A percentile compares a stretch with the other conserved stretches of the same genome.
phyloP scores from a whole-genome alignment of 2,797 vertebrate genomes.

The Spatula clypeata region DNA sequence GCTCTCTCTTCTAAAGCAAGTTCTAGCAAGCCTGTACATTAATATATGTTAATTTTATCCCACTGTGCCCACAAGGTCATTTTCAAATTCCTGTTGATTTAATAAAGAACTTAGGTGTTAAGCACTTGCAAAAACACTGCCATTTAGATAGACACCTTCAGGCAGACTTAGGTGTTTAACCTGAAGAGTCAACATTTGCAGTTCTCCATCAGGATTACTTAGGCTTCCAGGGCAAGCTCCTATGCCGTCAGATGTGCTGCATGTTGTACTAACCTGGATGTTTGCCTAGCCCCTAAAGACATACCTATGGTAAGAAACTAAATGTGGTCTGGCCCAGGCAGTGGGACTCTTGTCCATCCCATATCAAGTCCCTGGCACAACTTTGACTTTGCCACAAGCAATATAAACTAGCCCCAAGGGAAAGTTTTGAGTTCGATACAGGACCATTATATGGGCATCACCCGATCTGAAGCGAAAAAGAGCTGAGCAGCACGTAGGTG shows the following conservation, averaged over 20 bases:
- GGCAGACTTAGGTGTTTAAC: slow-evolving; percentile 19
- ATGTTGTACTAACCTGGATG: background rate
- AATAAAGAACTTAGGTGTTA: background rate
- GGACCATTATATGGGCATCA: background rate
- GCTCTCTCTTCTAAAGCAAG: background rate
- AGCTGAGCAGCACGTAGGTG: background rate
- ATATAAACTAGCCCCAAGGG: background rate
- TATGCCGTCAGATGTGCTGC: background rate
- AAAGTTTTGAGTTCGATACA: background rate
- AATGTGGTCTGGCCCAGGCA: background rate
- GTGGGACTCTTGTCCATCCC: background rate
- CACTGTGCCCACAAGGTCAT: background rate
- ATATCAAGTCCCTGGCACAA: background rate
- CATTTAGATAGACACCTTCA: background rate
- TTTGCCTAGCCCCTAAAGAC: background rate
- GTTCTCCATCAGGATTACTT: slow-evolving; percentile 11
- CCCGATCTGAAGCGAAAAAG: background rate
- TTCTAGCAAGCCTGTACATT: background rate
- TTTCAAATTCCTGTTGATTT: slow-evolving; percentile 33
- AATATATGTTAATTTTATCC: background rate
- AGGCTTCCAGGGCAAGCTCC: background rate
- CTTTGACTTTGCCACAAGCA: background rate
- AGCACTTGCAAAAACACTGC: slow-evolving; percentile 6
- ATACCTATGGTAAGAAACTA: accelerated
- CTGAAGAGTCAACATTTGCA: slow-evolving; percentile 51